Percentiles rank a stretch among this genome's conserved stretches.
Evolutionary conservation across 2,888 invertebrate species (phyloP).

Genomic region (Eupithecia tripunctaria): DNA sequence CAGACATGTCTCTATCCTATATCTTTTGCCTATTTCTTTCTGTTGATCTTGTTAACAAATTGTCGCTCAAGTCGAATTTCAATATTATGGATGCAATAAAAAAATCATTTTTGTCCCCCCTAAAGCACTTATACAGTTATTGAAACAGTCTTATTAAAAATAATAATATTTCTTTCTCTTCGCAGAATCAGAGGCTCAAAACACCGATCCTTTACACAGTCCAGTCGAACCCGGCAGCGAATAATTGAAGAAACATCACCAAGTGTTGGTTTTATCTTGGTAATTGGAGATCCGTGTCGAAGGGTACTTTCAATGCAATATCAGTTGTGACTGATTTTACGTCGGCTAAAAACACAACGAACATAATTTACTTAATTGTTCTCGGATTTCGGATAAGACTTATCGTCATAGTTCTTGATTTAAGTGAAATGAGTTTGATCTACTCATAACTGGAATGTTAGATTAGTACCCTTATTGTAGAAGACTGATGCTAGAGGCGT

Average conservation of each 20-base stretch:
- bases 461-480: constrained; percentile 54
- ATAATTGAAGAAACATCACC: constrained; percentile 40
- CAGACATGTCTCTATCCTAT: not conserved
- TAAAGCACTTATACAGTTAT: not conserved
- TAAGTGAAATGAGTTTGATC: constrained; percentile 9
- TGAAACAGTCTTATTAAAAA: not conserved
- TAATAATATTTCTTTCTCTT: constrained; percentile 40
- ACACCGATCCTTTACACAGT: constrained; percentile 74
- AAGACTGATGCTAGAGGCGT: constrained; percentile 73
- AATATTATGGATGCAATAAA: not conserved
- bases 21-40: not conserved
- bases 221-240: constrained; percentile 57
- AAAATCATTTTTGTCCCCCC: not conserved
- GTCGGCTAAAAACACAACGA: constrained; percentile 18
- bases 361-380: not conserved
- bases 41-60: not conserved
- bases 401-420: not conserved
- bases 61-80: not conserved
- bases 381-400: not conserved
- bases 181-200: constrained; percentile 73
- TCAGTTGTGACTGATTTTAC: constrained; percentile 51
- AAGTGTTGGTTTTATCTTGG: constrained; percentile 46
- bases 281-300: constrained; percentile 53
- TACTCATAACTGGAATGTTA: constrained; percentile 47
- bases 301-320: constrained; percentile 29